Conservation (phyloP, 2,797 vertebrate species). For the Atherinosoma microstoma region DNA sequence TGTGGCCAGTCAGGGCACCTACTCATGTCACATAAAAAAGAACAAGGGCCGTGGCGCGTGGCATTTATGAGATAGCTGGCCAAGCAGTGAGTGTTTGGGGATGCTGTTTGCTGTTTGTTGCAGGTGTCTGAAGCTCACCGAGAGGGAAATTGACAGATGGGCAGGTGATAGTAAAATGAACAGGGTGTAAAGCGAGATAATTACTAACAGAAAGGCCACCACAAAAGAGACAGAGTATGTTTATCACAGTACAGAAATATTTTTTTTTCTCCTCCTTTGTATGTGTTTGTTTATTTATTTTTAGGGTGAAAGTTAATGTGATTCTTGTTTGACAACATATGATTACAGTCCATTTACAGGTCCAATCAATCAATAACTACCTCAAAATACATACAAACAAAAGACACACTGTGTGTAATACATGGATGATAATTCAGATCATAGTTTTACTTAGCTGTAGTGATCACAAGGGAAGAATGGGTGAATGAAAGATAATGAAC, state of each 20-base stretch:
- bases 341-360: conserved; percentile 5
- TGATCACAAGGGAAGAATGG: no score
- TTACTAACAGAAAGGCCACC: conserved; percentile 22
- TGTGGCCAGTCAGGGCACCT: conserved; percentile 67
- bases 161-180: conserved; percentile 49
- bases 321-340: conserved; percentile 19
- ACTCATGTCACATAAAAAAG: conserved; percentile 78
- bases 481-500: not conserved
- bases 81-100: conserved; percentile 59
- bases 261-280: not conserved
- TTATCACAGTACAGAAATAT: not conserved
- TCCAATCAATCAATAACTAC: not conserved
- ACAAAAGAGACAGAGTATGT: not conserved
- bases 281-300: not conserved
- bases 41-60: conserved; percentile 65
- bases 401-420: not conserved
- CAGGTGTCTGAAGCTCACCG: conserved; percentile 42
- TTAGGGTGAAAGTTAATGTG: not conserved
- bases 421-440: not conserved
- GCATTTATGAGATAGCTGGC: conserved; percentile 73
- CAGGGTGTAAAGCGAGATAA: conserved; percentile 41
- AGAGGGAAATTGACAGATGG: conserved; percentile 46
- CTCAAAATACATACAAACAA: not conserved
- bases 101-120: conserved; percentile 60
- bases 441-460: not conserved